Conservation (phyloP, 2,797 vertebrate genomes). For the Gymnodraco acuticeps region DNA sequence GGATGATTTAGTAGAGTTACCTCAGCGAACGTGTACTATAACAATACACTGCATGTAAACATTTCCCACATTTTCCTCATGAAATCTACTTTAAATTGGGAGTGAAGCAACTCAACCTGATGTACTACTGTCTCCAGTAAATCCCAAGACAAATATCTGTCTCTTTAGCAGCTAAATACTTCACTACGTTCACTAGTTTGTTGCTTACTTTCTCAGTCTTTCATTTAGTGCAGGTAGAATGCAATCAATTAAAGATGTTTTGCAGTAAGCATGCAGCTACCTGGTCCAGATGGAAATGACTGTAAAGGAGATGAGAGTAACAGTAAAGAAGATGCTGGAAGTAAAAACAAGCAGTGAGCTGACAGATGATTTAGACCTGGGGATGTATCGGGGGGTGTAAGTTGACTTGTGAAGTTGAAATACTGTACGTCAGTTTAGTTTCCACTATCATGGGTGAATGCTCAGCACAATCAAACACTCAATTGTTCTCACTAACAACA, state of each 20-base stretch:
- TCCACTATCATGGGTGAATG: slow-evolving; percentile 22
- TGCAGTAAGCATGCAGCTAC: neutral
- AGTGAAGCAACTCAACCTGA: neutral
- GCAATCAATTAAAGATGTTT: neutral
- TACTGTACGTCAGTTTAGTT: slow-evolving; percentile 7
- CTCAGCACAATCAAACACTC: slow-evolving; percentile 27
- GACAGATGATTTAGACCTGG: neutral
- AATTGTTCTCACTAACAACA: slow-evolving; percentile 34
- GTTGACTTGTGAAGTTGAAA: slow-evolving; percentile 15
- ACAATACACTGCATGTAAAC: neutral
- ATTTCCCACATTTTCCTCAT: neutral
- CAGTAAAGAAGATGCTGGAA: neutral
- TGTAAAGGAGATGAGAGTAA: neutral
- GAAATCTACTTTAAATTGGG: neutral
- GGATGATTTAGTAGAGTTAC: neutral
- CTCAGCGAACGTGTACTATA: neutral
- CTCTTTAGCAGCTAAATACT: neutral
- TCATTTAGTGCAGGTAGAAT: neutral
- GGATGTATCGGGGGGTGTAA: neutral
- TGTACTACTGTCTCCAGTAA: neutral
- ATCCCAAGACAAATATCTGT: neutral
- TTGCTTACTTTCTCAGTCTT: neutral
- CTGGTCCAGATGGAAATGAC: neutral
- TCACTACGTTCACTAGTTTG: neutral
- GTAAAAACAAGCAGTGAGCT: neutral